Percentiles rank a stretch among this genome's conserved stretches.
Evolutionary conservation across 2,888 invertebrate genomes (phyloP).

Genomic region (Hirtodrosophila alboralis): DNA sequence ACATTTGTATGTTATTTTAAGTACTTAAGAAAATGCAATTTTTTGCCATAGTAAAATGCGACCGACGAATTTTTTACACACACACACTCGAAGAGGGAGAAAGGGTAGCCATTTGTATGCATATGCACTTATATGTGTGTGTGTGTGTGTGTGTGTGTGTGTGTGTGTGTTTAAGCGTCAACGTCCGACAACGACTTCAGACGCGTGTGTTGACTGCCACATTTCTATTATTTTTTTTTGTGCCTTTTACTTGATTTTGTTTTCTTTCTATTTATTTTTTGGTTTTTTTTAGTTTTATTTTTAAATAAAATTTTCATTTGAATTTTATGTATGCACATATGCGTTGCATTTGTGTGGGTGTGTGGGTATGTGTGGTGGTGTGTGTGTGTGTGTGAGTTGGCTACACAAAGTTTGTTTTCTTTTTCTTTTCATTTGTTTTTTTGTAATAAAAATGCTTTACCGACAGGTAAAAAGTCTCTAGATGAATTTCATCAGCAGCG

Average conservation of each 20-base stretch:
- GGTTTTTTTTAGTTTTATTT: conserved; percentile 42
- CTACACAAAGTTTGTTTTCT: conserved; percentile 16
- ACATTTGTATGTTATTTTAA: too few species aligned
- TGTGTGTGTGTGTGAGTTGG: conserved; percentile 8
- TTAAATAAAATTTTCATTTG: conserved; percentile 72
- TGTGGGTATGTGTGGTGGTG: conserved; percentile 11
- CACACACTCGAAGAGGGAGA: conserved; percentile 10
- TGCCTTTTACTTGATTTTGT: conserved; percentile 8
- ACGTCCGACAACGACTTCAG: conserved; percentile 62
- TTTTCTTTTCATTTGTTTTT: too few species aligned
- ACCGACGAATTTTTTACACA: background rate
- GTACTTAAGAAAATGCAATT: too few species aligned
- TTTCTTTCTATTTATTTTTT: conserved; percentile 27
- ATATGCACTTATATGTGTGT: background rate
- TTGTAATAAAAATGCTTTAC: too few species aligned
- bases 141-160: conserved; percentile 23
- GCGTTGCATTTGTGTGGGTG: conserved; percentile 38
- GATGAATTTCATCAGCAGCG: background rate
- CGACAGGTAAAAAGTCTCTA: background rate
- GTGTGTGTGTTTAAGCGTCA: conserved; percentile 51
- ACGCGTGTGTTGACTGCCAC: conserved; percentile 42
- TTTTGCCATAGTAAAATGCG: too few species aligned
- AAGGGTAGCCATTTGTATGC: conserved; percentile 14
- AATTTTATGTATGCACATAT: conserved; percentile 65
- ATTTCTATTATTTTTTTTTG: conserved; percentile 25